Evolutionary conservation across 2,888 invertebrate genomes (phyloP).

Genomic region (Lithodes maja): DNA sequence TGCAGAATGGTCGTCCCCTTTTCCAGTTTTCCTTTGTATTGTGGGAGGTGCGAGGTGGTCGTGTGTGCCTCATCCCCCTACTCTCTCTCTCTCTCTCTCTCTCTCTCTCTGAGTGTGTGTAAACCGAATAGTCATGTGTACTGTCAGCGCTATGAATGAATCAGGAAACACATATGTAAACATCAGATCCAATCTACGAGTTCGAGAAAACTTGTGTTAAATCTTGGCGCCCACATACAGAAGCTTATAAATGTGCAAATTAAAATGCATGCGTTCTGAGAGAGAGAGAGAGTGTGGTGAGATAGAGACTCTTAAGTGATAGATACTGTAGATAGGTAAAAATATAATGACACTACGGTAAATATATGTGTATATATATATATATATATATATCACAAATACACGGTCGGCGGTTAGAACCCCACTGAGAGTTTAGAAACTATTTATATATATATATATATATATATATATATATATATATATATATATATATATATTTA

Average conservation of each 20-base stretch:
- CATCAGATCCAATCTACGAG: neutral
- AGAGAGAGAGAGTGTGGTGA: no score
- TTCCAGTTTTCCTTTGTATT: neutral
- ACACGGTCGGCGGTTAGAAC: no score
- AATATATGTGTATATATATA: constrained; percentile 23
- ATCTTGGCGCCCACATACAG: neutral
- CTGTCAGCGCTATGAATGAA: no score
- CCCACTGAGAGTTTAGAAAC: no score
- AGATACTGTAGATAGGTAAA: neutral
- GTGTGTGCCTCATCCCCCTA: neutral
- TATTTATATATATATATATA: no score
- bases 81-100: neutral
- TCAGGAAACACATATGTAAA: no score
- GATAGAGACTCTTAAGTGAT: no score
- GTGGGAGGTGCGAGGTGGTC: neutral
- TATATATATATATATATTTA: no score
- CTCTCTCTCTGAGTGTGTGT: constrained; percentile 23
- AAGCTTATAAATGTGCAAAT: constrained; percentile 8
- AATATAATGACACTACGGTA: neutral
- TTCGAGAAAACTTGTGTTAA: neutral
- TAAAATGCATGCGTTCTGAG: neutral
- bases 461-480: no score
- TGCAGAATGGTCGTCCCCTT: constrained; percentile 34
- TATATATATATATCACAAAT: no score
- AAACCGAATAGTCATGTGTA: constrained; percentile 7